These are phyloP conservation scores for Boleophthalmus pectinirostris DNA, from an alignment of 2,113 vertebrate genomes.

Conservation along the genomic window DNA sequence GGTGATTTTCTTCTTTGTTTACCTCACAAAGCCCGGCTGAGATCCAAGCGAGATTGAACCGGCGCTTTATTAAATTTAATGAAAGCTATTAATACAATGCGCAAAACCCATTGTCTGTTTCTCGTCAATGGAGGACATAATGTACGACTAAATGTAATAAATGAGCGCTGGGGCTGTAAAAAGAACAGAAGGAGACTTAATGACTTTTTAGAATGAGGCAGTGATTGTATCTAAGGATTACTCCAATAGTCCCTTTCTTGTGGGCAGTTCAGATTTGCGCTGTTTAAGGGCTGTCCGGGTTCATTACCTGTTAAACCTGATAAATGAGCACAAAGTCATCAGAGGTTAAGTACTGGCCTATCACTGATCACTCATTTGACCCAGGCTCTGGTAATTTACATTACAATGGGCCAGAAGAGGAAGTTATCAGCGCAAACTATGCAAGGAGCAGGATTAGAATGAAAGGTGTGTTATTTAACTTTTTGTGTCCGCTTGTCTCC, in stretches of 20 bases:
- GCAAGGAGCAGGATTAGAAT: neutral
- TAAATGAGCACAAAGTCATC: slow-evolving; percentile 51
- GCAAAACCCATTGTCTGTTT: slow-evolving; percentile 55
- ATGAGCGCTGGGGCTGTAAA: slow-evolving; percentile 41
- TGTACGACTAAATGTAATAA: slow-evolving; percentile 51
- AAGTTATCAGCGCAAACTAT: neutral
- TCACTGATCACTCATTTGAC: slow-evolving; percentile 12
- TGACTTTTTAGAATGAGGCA: slow-evolving; percentile 31
- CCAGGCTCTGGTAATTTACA: slow-evolving; percentile 7
- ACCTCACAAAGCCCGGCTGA: slow-evolving; percentile 43
- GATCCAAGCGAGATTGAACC: slow-evolving; percentile 49
- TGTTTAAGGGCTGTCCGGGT: slow-evolving; percentile 43
- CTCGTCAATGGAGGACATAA: slow-evolving; percentile 43
- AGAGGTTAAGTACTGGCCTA: slow-evolving; percentile 32
- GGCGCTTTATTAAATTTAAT: slow-evolving; percentile 63
- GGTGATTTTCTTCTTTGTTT: slow-evolving; percentile 56
- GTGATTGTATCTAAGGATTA: slow-evolving; percentile 58
- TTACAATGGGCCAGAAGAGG: slow-evolving; percentile 14
- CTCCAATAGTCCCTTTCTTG: slow-evolving; percentile 40
- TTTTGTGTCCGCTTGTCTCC: neutral
- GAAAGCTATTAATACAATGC: slow-evolving; percentile 51
- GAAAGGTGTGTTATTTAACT: neutral
- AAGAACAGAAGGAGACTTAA: slow-evolving; percentile 41
- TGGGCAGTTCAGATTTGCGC: slow-evolving; percentile 20
- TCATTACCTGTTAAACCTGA: slow-evolving; percentile 39